Conservation (phyloP, 2,113 vertebrate species). For the Zosterops pallidus region DNA sequence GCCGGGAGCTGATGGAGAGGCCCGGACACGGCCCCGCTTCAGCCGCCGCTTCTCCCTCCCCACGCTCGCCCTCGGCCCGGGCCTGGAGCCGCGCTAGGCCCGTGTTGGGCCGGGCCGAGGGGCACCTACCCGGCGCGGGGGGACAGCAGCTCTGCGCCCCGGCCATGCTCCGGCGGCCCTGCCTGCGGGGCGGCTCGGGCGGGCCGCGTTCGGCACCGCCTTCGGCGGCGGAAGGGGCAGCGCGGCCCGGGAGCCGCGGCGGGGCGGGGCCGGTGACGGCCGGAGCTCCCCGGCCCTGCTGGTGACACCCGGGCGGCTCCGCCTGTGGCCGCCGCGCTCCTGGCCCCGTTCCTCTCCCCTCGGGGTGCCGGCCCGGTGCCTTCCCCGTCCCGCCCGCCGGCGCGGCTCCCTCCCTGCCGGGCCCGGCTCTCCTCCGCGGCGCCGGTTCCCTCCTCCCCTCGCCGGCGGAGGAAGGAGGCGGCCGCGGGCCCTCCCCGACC, state of each 20-base stretch:
- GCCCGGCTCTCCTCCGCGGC: neutral
- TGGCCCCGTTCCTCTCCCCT: too few relatives aligned
- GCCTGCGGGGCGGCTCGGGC: neutral
- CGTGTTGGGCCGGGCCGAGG: too few relatives aligned
- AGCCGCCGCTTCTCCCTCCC: neutral
- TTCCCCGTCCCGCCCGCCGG: neutral
- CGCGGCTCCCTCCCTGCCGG: neutral
- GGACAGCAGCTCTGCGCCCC: neutral
- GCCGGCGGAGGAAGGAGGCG: neutral
- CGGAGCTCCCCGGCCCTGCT: neutral
- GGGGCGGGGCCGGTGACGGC: neutral
- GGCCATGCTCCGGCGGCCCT: neutral
- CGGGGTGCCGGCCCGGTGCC: too few relatives aligned
- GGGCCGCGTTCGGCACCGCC: neutral
- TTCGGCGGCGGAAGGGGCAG: neutral
- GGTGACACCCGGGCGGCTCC: neutral
- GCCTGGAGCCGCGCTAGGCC: neutral
- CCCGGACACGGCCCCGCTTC: neutral
- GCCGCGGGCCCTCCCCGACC: neutral
- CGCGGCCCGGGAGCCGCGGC: neutral
- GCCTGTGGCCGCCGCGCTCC: neutral
- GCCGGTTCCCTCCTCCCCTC: neutral
- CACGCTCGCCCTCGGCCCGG: neutral
- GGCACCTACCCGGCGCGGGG: constrained; percentile 9
- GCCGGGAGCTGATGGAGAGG: neutral